Conservation (phyloP, 2,888 invertebrate species). For the Lasioglossum villosulum region DNA sequence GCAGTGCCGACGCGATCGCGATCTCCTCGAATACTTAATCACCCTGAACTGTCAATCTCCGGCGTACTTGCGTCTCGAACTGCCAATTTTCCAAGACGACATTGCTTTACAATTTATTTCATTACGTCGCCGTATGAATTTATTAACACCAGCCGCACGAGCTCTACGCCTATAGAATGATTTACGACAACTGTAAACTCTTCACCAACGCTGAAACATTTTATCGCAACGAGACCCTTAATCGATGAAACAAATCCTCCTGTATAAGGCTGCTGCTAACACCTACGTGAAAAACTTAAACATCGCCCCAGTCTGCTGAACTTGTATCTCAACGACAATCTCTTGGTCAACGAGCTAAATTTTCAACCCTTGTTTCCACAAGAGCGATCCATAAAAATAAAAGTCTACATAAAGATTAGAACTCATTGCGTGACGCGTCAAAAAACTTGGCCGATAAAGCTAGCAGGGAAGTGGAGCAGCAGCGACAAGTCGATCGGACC, state of each 20-base stretch:
- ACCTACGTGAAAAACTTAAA: neutral
- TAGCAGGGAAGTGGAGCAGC: neutral
- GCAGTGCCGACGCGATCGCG: slow-evolving; percentile 18
- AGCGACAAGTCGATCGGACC: neutral
- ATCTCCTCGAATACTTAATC: neutral
- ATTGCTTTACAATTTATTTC: neutral
- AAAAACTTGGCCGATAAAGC: neutral
- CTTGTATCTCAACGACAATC: neutral
- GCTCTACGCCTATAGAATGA: neutral
- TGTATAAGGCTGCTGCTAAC: neutral
- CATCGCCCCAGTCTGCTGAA: neutral
- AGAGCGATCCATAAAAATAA: neutral
- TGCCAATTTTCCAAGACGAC: neutral
- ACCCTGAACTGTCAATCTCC: neutral
- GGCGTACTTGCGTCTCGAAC: neutral
- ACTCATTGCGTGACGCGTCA: neutral
- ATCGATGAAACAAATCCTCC: neutral
- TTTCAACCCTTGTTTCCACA: neutral
- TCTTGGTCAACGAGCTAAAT: neutral
- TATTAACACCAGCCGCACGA: neutral
- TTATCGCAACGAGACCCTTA: neutral
- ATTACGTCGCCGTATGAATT: neutral
- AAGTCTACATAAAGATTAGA: neutral
- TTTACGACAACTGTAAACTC: neutral
- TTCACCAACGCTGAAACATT: neutral